These are phyloP conservation scores for Malurus alboscapulatus DNA, from an alignment of 2,113 vertebrate genomes.

Conservation along the genomic window DNA sequence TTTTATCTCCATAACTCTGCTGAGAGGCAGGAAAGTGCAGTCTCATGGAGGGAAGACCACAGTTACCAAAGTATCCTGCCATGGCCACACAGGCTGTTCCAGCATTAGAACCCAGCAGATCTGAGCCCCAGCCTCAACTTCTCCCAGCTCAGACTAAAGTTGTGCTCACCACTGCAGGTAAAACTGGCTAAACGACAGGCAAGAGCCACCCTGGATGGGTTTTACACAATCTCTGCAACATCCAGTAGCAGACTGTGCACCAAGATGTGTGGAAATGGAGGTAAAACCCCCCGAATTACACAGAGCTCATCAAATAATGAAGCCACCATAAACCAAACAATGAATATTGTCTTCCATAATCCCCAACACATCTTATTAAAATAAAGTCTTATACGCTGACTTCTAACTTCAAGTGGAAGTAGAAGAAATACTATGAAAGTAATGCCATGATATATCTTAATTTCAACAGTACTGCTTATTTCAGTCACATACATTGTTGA, in stretches of 20 bases:
- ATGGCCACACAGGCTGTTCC: neutral
- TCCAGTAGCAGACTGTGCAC: neutral
- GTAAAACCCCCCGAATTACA: neutral
- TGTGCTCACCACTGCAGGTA: neutral
- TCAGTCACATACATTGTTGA: neutral
- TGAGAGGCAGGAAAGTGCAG: neutral
- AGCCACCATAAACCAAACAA: neutral
- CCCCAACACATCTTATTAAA: neutral
- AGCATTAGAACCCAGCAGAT: neutral
- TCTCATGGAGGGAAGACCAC: neutral
- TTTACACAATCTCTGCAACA: neutral
- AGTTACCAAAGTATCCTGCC: neutral
- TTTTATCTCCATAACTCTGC: neutral
- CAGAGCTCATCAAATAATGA: neutral
- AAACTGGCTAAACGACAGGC: neutral
- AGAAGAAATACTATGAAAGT: neutral
- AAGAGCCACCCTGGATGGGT: neutral
- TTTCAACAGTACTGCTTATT: neutral
- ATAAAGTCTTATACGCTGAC: neutral
- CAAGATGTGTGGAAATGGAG: neutral
- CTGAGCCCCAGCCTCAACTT: neutral
- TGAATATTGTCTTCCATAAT: neutral
- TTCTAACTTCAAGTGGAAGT: neutral
- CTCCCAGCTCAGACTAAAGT: fast-evolving
- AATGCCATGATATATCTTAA: neutral